These are phyloP conservation scores for Calypte anna DNA, from an alignment of 2,113 vertebrate genomes.

Conservation along the genomic window DNA sequence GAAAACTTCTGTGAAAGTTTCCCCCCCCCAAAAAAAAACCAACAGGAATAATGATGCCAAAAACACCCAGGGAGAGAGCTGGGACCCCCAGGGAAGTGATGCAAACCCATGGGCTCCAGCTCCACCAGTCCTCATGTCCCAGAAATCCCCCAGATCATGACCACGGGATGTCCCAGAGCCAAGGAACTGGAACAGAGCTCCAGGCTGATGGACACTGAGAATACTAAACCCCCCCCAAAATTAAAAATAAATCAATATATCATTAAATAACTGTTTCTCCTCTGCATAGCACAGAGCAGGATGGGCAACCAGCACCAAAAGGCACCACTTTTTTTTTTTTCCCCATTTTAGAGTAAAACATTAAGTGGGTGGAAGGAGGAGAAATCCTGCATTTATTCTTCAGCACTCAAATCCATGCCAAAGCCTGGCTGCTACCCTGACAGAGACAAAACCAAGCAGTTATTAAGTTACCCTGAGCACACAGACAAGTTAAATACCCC, in stretches of 20 bases:
- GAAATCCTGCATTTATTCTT: not conserved
- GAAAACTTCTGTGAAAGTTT: not conserved
- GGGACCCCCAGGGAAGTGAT: accelerated
- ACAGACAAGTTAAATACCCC: not conserved
- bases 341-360: not conserved
- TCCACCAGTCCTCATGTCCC: not conserved
- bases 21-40: not conserved
- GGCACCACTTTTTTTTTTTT: not conserved
- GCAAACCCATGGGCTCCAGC: not conserved
- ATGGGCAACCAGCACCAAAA: not conserved
- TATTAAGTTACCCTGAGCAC: not conserved
- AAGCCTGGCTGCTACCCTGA: not conserved
- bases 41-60: not conserved
- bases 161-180: accelerated
- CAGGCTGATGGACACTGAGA: not conserved
- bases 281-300: not conserved
- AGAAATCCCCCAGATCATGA: not conserved
- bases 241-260: too few relatives aligned
- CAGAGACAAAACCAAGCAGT: not conserved
- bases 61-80: not conserved
- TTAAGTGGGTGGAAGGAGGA: not conserved
- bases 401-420: not conserved
- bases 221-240: not conserved
- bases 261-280: not conserved
- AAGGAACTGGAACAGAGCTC: not conserved